Base-by-base conservation (phyloP, 2,888 invertebrate species). In the Sinelater perroti region DNA sequence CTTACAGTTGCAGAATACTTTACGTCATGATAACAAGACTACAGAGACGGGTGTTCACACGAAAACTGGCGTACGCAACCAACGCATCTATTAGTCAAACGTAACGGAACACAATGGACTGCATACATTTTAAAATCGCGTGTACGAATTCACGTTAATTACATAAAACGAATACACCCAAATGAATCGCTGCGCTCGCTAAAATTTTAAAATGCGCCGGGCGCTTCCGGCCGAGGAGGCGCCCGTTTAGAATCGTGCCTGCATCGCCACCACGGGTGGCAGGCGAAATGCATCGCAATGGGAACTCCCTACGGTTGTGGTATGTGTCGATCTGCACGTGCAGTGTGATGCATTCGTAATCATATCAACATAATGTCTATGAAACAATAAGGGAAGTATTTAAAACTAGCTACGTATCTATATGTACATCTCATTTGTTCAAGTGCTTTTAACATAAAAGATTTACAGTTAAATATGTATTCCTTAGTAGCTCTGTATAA, bases 341-440 rank as follows among this genome's bases (percentile, higher is more conserved):
- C 51, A 44, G 26, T 45, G 53, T 45, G 44, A 53, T 45, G 44
- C 16, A 53, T 53, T 53, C 21, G 38, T 17, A 28, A 11, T 45
- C 36, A 54, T 46, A 38, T 53, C 38, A 54, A 54, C 54, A 36
- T 45, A 52, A 44, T 42, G 35, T 33, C 52, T 54, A 51, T 51
- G 42, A 56, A 56, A 56, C 50, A 56, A 46, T 45, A 51, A 53
- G 49, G 42, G 20, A 46, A 45, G 40, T 44, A 30, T 46, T 24
- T 52, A 51, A 52, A 51, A 51, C 50, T 56, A 51, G 26, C 56
- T 56, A 57, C 57, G 46, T 57, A 57, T 52, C 67, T 62, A 62
- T 71, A 72, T 71, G 61, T 72, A 72, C 71, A 72, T 61, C 60
- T 67, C 64, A 67, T 65, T 68, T 68, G 69, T 68, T 69, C 70